Evolutionary conservation across 2,797 vertebrate species (phyloP), one percentile per base, ranked within the genome.

Genomic region (Myoxocephalus aenaeus): DNA sequence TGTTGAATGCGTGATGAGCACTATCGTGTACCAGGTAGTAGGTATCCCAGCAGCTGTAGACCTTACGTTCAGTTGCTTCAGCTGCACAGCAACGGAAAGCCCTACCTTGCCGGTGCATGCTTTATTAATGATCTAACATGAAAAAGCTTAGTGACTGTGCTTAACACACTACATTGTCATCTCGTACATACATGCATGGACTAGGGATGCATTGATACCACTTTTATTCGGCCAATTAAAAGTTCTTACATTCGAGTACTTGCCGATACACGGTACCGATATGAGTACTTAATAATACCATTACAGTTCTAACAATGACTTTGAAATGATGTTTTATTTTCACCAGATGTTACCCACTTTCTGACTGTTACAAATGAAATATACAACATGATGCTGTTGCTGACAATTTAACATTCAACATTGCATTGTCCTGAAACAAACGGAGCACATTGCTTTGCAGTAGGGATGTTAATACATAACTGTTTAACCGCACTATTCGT

Each of bases 41-140:
- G 65, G 66, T 71, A 63, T 66, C 4, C 50, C 63, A 73, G 69
- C 72, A 61, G 61, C 73, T 56, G 73, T 17, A 73, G 70, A 78
- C 11, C 57, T 46, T 57, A 54, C 51, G 14, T 71, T 80, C 53
- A 65, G n/a, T 58, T 48, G 48, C 66, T 75, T 70, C 20, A 29
- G 54, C 67, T 87, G 77, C 81, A 83, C 70, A 29, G 74, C 61
- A 82, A 76, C 75, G 80, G 62, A 75, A 76, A 80, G 51, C 74
- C n/a, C 46, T 20, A 65, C 68, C 73, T 78, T 71, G 6, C 53
- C 42, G 27, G 5, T 54, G 64, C 77, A 82, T 91, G 80, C 69
- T 81, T 90, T 87, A 91, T 91, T 92, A 86, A 91, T 88, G 70
- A 83, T 83, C 58, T 38, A 70, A 46, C 40, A 69, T 82, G 73